These are phyloP conservation scores for Cloeon dipterum DNA, from an alignment of 2,888 invertebrate species.

Conservation along the genomic window DNA sequence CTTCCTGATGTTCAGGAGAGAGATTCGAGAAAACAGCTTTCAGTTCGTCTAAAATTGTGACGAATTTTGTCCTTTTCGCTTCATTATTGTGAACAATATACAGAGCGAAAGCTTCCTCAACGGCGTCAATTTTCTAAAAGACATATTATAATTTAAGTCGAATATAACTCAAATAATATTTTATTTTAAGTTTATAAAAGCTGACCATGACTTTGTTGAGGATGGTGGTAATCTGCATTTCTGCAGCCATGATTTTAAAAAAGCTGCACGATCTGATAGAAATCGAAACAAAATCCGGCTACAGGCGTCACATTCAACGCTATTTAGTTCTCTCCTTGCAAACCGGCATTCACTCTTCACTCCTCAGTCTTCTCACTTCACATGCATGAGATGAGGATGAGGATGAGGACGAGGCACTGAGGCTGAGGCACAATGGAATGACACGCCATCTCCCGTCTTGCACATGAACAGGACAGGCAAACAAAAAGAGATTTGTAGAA, in stretches of 20 bases:
- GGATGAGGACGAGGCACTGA: too few relatives aligned
- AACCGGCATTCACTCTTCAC: too few relatives aligned
- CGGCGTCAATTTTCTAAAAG: constrained; percentile 50
- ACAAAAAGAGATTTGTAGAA: too few relatives aligned
- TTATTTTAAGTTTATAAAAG: not conserved
- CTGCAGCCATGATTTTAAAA: constrained; percentile 14
- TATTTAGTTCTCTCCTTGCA: too few relatives aligned
- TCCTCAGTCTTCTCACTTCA: too few relatives aligned
- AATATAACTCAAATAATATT: not conserved
- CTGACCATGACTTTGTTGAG: constrained; percentile 38
- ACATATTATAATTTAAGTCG: not conserved
- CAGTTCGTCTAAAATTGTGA: constrained; percentile 43
- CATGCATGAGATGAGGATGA: too few relatives aligned
- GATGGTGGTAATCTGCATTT: constrained; percentile 35
- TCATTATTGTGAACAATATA: constrained; percentile 57
- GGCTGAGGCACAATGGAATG: too few relatives aligned
- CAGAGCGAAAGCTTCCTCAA: constrained; percentile 76
- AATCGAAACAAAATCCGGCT: too few relatives aligned
- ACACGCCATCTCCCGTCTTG: too few relatives aligned
- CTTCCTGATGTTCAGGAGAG: constrained; percentile 48
- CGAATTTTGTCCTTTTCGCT: constrained; percentile 40
- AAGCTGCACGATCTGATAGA: too few relatives aligned
- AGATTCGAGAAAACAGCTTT: constrained; percentile 38
- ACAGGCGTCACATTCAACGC: too few relatives aligned
- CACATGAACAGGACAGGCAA: too few relatives aligned